Evolutionary conservation across 2,888 invertebrate species (phyloP), one percentile per base, ranked within the genome.

Genomic region (Tortrix viridana): DNA sequence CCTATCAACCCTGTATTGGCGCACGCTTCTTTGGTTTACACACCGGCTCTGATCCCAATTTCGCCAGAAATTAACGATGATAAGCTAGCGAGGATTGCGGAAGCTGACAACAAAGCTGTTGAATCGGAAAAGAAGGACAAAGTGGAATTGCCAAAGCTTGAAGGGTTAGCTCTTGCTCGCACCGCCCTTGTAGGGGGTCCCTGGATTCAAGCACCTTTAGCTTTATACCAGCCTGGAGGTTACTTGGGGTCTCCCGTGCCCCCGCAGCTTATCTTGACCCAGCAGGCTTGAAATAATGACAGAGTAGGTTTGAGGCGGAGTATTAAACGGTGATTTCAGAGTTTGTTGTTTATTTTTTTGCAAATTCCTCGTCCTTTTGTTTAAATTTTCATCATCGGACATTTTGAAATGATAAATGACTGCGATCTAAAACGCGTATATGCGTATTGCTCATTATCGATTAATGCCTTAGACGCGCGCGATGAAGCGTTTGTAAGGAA

Each of bases 41-140:
- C 69, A 0, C 69, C 75, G 3, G 70, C 73, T 22, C 22, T 63
- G n/a, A 53, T 63, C 41, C 41, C 57, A 0, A 7, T 61, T 23
- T 55, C 63, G n/a, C 58, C 68, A 3, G 76, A 74, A 18, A 75
- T 74, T 16, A 73, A 72, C 26, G 65, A 48, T 12, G 20, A 66
- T 16, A 78, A 74, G n/a, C 70, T 72, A 5, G 71, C 71, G 1
- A 77, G 81, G 49, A 58, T 71, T 18, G 69, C 61, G 9, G 75
- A 74, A 37, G 65, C 46, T 1, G 66, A 69, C n/a, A 57, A 63
- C 38, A 52, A 60, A 53, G 66, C 44, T 46, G 69, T 59, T 53
- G 66, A 55, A 60, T 54, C 26, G 52, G 69, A 75, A 38, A 58
- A 64, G 5, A 66, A 62, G 0, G 67, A 72, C 3, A 70, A 72